These are phyloP conservation scores for Rhodinocichla rosea DNA, from an alignment of 2,113 vertebrate species.

Conservation along the genomic window DNA sequence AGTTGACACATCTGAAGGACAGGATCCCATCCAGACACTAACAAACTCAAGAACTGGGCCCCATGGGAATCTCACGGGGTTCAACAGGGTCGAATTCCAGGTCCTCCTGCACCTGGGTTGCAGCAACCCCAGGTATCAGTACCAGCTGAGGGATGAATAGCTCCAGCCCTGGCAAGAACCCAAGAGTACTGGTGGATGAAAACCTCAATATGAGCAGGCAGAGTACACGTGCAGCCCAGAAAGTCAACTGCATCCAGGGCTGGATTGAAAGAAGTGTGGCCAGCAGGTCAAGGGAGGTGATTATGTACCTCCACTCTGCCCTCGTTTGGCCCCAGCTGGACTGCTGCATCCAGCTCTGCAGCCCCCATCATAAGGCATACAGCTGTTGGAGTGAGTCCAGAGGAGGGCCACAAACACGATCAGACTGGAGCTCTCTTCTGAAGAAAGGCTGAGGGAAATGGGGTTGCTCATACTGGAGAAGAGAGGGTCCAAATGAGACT, in stretches of 20 bases:
- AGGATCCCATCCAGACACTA: background rate
- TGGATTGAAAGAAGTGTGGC: background rate
- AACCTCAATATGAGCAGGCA: background rate
- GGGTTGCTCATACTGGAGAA: background rate
- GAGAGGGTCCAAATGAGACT: background rate
- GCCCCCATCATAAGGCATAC: background rate
- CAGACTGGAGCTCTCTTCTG: background rate
- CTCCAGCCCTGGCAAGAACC: background rate
- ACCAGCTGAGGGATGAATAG: background rate
- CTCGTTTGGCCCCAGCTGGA: background rate
- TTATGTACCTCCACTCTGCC: background rate
- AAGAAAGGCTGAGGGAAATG: background rate
- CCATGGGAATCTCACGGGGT: background rate
- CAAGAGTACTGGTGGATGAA: background rate
- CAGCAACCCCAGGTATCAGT: background rate
- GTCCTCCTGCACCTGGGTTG: background rate
- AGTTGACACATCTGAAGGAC: background rate
- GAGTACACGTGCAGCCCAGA: fast-evolving
- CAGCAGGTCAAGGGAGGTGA: background rate
- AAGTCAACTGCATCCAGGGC: background rate
- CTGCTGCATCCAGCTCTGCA: background rate
- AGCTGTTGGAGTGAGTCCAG: background rate
- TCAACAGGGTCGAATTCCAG: background rate
- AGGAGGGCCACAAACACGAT: background rate
- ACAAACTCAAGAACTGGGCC: background rate